Conservation (phyloP, 2,797 vertebrate genomes). For the Pangasius macronema region DNA sequence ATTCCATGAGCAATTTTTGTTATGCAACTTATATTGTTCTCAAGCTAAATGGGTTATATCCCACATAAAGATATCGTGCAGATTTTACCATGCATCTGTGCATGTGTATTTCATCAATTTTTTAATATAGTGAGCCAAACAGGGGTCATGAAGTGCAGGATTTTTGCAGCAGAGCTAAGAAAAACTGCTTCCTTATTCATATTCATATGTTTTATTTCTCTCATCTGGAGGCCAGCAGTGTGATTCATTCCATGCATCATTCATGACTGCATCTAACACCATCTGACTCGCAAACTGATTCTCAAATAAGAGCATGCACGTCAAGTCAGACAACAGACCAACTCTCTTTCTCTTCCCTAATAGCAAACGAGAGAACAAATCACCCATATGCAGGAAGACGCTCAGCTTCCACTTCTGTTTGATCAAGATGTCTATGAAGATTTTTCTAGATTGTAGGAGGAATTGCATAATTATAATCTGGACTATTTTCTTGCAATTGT, state of each 20-base stretch:
- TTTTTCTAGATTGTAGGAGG: slow-evolving; percentile 18
- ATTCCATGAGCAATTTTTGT: neutral
- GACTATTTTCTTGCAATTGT: neutral
- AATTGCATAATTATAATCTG: slow-evolving; percentile 25
- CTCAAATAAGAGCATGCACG: slow-evolving; percentile 37
- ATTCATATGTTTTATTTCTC: slow-evolving; percentile 55
- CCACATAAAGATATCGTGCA: neutral
- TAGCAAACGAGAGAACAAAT: slow-evolving; percentile 29
- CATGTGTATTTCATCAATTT: slow-evolving; percentile 6
- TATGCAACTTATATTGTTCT: neutral
- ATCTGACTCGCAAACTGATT: slow-evolving; percentile 55
- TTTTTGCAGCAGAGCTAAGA: slow-evolving; percentile 11
- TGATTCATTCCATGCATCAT: slow-evolving; percentile 62
- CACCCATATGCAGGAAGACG: neutral
- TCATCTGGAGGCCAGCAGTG: slow-evolving; percentile 47
- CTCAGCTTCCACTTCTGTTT: slow-evolving; percentile 6
- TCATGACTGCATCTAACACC: slow-evolving; percentile 58
- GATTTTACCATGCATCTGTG: slow-evolving; percentile 2
- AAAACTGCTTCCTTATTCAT: slow-evolving; percentile 47
- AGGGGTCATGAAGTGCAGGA: slow-evolving; percentile 29
- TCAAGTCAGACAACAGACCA: slow-evolving; percentile 39
- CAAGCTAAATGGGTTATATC: neutral
- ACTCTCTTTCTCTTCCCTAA: slow-evolving; percentile 31
- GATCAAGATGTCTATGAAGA: slow-evolving; percentile 12
- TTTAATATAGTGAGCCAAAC: slow-evolving; percentile 16